These are phyloP conservation scores for Drosophila obscura DNA, from an alignment of 1,140 invertebrate species.

Conservation along the genomic window DNA sequence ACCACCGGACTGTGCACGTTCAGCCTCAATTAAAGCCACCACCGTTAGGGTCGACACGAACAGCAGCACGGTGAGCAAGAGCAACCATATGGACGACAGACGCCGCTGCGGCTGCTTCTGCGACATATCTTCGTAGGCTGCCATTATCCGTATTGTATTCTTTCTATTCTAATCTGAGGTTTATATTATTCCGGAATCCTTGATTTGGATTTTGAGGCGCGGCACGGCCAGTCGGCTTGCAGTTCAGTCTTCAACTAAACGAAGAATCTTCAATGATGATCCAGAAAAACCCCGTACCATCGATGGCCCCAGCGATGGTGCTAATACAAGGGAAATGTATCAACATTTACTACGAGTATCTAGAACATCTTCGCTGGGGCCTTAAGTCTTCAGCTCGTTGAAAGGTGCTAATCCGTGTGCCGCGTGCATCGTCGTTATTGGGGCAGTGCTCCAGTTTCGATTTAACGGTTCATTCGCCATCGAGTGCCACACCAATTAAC, in stretches of 20 bases:
- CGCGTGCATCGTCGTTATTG: slow-evolving; percentile 62
- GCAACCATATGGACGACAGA: slow-evolving; percentile 47
- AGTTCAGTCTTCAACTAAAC: slow-evolving; percentile 57
- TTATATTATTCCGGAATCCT: slow-evolving; percentile 9
- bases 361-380: slow-evolving; percentile 58
- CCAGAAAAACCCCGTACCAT: slow-evolving; percentile 58
- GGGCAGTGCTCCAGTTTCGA: slow-evolving; percentile 69
- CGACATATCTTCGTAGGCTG: slow-evolving; percentile 58
- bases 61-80: slow-evolving; percentile 49
- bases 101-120: slow-evolving; percentile 33
- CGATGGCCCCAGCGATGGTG: slow-evolving; percentile 38
- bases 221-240: slow-evolving; percentile 50
- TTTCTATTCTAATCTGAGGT: background rate
- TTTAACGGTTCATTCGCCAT: slow-evolving; percentile 76
- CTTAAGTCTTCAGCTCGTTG: slow-evolving; percentile 22
- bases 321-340: slow-evolving; percentile 55
- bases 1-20: slow-evolving; percentile 17
- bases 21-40: slow-evolving; percentile 55
- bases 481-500: slow-evolving; percentile 68
- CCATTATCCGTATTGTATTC: slow-evolving; percentile 33
- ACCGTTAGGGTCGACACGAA: slow-evolving; percentile 50
- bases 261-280: slow-evolving; percentile 22
- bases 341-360: slow-evolving; percentile 38
- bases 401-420: slow-evolving; percentile 73
- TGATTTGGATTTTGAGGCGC: slow-evolving; percentile 8